Conservation (phyloP, 2,113 vertebrate genomes). For the Brienomyrus brachyistius region DNA sequence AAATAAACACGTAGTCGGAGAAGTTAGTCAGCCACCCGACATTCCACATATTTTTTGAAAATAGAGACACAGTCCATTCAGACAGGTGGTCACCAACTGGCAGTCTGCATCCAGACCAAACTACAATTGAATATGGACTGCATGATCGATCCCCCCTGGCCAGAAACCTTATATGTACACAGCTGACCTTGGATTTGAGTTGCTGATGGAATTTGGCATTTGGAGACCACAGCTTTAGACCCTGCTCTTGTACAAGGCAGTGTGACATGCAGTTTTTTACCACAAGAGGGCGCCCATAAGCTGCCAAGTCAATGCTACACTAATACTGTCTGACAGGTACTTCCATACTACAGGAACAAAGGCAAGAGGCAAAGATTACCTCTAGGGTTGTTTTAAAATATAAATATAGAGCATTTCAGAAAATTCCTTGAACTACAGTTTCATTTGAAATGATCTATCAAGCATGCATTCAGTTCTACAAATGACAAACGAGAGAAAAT, state of each 20-base stretch:
- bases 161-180: neutral
- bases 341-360: neutral
- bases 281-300: neutral
- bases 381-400: neutral
- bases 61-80: neutral
- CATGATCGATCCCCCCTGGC: neutral
- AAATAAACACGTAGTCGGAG: neutral
- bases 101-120: neutral
- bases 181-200: neutral
- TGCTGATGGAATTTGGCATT: neutral
- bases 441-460: neutral
- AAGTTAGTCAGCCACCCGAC: neutral
- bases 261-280: neutral
- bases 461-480: neutral
- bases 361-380: neutral
- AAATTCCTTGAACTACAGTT: neutral
- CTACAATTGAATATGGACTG: neutral
- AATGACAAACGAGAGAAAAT: neutral
- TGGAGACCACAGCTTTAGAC: neutral
- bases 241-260: neutral
- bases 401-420: neutral
- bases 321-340: neutral
- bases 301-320: neutral
- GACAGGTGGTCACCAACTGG: neutral
- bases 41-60: neutral